Evolutionary conservation across 2,113 vertebrate species (phyloP).

Genomic region (Ailuropoda melanoleuca): DNA sequence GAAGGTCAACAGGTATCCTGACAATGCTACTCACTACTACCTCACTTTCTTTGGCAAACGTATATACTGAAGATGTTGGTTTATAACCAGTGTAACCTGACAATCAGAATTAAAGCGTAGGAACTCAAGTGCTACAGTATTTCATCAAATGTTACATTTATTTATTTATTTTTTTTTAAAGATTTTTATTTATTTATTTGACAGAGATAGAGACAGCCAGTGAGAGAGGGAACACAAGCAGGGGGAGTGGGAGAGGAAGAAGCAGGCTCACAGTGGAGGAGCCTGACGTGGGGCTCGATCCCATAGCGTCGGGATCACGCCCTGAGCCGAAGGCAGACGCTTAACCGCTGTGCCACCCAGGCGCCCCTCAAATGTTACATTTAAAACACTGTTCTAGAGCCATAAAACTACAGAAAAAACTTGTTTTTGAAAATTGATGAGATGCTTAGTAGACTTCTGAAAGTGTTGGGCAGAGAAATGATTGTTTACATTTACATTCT

Average conservation of each 20-base stretch:
- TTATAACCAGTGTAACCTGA: not conserved
- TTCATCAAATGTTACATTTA: slow-evolving; percentile 60
- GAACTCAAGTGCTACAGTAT: not conserved
- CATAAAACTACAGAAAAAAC: slow-evolving; percentile 5
- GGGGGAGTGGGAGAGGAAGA: too few relatives aligned
- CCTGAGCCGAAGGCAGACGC: too few relatives aligned
- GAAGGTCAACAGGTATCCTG: not conserved
- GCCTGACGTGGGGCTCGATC: too few relatives aligned
- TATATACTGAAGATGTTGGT: not conserved
- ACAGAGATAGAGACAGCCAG: too few relatives aligned
- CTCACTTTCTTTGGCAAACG: not conserved
- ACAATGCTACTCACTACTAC: not conserved
- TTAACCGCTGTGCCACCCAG: too few relatives aligned
- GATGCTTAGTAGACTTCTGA: slow-evolving; percentile 49
- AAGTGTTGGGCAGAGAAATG: slow-evolving; percentile 40
- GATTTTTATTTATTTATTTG: too few relatives aligned
- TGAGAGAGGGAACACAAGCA: too few relatives aligned
- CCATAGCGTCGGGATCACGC: too few relatives aligned
- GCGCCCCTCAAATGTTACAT: slow-evolving; percentile 59
- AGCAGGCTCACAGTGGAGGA: too few relatives aligned
- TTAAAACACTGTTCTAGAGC: slow-evolving; percentile 45
- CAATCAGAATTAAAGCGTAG: not conserved
- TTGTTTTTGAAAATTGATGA: slow-evolving; percentile 66
- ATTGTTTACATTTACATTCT: slow-evolving; percentile 18
- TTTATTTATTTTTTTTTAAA: too few relatives aligned